Evolutionary conservation across 2,888 invertebrate genomes (phyloP), one percentile per base, ranked within the genome.

Genomic region (Ectemnius lituratus): DNA sequence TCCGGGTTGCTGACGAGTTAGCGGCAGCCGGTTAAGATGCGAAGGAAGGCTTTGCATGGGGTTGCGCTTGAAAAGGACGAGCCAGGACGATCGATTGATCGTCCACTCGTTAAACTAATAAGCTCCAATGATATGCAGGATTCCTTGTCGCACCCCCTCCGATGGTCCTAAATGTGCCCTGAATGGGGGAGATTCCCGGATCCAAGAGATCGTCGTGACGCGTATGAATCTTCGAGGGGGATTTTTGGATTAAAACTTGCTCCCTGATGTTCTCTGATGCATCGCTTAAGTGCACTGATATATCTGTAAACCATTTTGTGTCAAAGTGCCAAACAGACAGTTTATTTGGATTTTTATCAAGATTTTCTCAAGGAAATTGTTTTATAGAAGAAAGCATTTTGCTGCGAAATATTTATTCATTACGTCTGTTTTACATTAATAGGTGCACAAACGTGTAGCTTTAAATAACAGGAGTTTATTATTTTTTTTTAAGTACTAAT

Each of bases 61-160:
- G 16, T 20, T n/a, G 20, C 47, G 60, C 16, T 28, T 14, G 27
- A 23, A 16, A 0, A 23, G 16, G 28, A 20, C 14, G 0, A 69
- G 23, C 23, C 3, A 23, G 23, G 23, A 47, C 49, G 59, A 56
- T 45, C 71, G 66, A 73, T 71, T 74, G 81, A 77, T 68, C 67
- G 67, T 56, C 70, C 63, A 73, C 71, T 79, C 68, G 71, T 81
- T 78, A 75, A 73, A 68, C 79, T 79, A 77, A 81, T 81, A 79
- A 77, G 73, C 61, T 67, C 57, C 37, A 67, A 67, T 76, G 70
- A 70, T 70, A 23, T 37, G 37, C 46, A 69, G 64, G 62, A 68
- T 68, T 70, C 49, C n/a, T 37, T 46, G 11, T 64, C 69, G 37
- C 64, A 23, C 27, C 66, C 62, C 63, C 45, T 6, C 23, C 37